A percentile compares a stretch with the other conserved stretches of the same genome.
phyloP scores from a whole-genome alignment of 2,888 invertebrate genomes.

The Cremastobaeus sp. region DNA sequence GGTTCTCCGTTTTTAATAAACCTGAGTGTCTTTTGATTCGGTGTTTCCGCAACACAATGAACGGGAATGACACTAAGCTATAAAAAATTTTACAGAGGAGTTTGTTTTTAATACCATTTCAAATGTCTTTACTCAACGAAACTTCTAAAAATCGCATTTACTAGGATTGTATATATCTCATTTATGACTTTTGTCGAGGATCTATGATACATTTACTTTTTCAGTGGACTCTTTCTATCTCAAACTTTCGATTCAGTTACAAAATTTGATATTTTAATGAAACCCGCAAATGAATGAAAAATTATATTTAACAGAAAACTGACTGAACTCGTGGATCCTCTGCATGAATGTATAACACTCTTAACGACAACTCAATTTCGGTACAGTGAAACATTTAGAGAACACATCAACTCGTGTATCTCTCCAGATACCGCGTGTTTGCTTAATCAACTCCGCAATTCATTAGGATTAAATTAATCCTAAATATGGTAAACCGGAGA shows the following conservation, averaged over 20 bases:
- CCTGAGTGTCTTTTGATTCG: slow-evolving; percentile 62
- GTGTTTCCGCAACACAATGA: slow-evolving; percentile 49
- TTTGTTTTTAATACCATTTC: slow-evolving; percentile 38
- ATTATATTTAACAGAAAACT: slow-evolving; percentile 11
- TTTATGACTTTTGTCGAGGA: slow-evolving; percentile 24
- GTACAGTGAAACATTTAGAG: slow-evolving; percentile 19
- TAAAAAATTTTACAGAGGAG: slow-evolving; percentile 25
- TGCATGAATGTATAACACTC: slow-evolving; percentile 24
- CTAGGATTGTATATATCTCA: slow-evolving; percentile 15
- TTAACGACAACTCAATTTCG: slow-evolving; percentile 43
- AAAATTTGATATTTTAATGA: background rate
- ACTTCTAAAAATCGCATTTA: slow-evolving; percentile 49
- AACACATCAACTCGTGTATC: slow-evolving; percentile 17
- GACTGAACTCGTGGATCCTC: slow-evolving; percentile 23
- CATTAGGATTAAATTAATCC: slow-evolving; percentile 23
- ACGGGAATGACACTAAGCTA: slow-evolving; percentile 32
- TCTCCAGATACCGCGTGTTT: slow-evolving; percentile 30
- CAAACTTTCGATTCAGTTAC: slow-evolving; percentile 1
- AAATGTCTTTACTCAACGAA: slow-evolving; percentile 28
- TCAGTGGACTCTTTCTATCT: background rate
- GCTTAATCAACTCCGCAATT: slow-evolving; percentile 37
- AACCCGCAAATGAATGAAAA: background rate
- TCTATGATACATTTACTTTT: background rate
- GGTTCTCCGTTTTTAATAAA: slow-evolving; percentile 57
- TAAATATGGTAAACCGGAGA: too few species aligned